Evolutionary conservation across 2,888 invertebrate genomes (phyloP).

Genomic region (Dryococelus australis): DNA sequence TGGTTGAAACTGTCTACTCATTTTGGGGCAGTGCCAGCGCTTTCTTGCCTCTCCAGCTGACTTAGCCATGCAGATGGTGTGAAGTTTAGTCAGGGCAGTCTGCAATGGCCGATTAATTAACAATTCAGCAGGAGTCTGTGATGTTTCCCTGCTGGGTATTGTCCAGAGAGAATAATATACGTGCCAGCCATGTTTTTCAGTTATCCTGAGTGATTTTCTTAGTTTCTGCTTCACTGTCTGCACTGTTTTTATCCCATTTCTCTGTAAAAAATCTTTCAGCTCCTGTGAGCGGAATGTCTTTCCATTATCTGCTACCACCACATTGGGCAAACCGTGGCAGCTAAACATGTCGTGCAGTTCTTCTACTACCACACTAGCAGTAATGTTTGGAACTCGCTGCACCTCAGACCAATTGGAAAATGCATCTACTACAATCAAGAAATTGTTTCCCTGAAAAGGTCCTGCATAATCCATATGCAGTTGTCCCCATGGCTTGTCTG

Average conservation of each 20-base stretch:
- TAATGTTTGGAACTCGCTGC: neutral
- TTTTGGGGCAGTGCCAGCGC: no score
- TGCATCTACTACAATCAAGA: neutral
- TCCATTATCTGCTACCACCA: neutral
- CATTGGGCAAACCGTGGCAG: neutral
- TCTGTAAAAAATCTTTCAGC: neutral
- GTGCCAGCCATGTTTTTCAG: neutral
- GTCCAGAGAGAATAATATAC: neutral
- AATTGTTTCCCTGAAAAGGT: conserved; percentile 42
- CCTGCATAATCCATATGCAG: conserved; percentile 48
- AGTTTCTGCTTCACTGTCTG: neutral
- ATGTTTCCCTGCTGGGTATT: neutral
- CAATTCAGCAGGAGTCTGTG: neutral
- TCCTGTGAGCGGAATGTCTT: neutral
- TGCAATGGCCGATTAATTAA: neutral
- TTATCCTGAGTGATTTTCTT: neutral
- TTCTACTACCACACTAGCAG: neutral
- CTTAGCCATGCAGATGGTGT: neutral
- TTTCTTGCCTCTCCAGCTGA: neutral
- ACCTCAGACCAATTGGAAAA: neutral
- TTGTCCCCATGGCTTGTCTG: conserved; percentile 46
- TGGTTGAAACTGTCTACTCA: neutral
- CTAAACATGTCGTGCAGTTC: neutral
- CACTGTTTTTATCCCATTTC: neutral
- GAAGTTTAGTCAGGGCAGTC: neutral